Percentiles rank a stretch among this genome's conserved stretches.
These are phyloP conservation scores for Caloenas nicobarica DNA, from an alignment of 2,113 vertebrate genomes.

Conservation along the genomic window DNA sequence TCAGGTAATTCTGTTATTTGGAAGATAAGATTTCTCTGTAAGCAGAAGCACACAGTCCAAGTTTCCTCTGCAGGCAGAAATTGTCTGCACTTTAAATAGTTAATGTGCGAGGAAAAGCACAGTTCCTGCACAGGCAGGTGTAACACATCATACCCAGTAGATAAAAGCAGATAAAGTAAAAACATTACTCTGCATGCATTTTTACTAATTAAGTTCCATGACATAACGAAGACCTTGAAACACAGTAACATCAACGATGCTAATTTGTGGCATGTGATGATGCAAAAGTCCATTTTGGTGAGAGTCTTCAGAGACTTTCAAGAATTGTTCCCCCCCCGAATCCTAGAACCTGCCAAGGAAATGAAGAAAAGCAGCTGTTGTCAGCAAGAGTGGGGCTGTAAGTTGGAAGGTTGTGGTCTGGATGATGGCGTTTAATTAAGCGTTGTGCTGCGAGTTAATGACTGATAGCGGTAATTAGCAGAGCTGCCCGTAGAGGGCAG, in stretches of 20 bases:
- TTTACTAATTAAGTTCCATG: not conserved
- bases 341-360: not conserved
- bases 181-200: not conserved
- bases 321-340: rapidly evolving
- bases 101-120: not conserved
- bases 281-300: too few relatives aligned
- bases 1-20: not conserved
- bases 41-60: not conserved
- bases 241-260: rapidly evolving
- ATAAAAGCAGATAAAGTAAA: not conserved
- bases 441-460: rapidly evolving
- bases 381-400: not conserved
- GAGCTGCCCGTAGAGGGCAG: constrained; percentile 45
- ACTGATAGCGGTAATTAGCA: not conserved
- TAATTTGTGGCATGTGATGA: rapidly evolving
- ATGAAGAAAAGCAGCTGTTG: too few relatives aligned
- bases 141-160: not conserved
- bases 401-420: not conserved
- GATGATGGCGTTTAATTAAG: rapidly evolving
- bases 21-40: not conserved
- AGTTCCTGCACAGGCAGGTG: not conserved
- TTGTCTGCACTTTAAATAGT: not conserved
- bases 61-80: not conserved
- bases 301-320: not conserved
- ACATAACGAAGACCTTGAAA: not conserved